Evolutionary conservation across 2,797 vertebrate genomes (phyloP).

Genomic region (Lepilemur septentrionalis): DNA sequence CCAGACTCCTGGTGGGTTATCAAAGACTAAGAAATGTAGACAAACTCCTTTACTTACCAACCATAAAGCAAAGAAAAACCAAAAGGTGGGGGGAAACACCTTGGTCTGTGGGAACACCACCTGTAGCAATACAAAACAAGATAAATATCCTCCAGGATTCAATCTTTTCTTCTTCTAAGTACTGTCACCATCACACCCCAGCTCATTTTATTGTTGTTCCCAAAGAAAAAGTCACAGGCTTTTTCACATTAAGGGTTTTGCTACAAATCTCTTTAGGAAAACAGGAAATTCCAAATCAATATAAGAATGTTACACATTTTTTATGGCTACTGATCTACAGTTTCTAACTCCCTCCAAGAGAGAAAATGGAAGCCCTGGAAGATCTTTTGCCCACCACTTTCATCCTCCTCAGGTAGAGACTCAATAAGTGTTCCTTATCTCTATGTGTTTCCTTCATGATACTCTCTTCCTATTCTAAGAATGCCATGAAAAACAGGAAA

Average conservation of each 20-base stretch:
- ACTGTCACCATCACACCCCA: background rate
- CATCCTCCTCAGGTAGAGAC: background rate
- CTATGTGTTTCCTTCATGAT: background rate
- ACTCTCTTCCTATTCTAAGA: background rate
- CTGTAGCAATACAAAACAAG: background rate
- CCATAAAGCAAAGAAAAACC: background rate
- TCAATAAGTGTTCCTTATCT: background rate
- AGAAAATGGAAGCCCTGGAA: background rate
- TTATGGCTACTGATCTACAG: background rate
- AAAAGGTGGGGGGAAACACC: background rate
- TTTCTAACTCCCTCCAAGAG: background rate
- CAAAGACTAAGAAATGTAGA: background rate
- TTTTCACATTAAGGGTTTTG: background rate
- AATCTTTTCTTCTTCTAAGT: background rate
- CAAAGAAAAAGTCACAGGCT: background rate
- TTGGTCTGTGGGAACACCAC: background rate
- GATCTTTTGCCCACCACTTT: background rate
- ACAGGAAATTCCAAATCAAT: background rate
- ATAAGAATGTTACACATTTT: background rate
- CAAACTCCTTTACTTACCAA: background rate
- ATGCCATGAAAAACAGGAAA: background rate
- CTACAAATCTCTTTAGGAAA: background rate
- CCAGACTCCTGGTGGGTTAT: background rate
- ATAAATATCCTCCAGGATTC: background rate
- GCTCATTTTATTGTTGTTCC: background rate